Conservation (phyloP, 2,888 invertebrate species). For the Cerceris rybyensis region DNA sequence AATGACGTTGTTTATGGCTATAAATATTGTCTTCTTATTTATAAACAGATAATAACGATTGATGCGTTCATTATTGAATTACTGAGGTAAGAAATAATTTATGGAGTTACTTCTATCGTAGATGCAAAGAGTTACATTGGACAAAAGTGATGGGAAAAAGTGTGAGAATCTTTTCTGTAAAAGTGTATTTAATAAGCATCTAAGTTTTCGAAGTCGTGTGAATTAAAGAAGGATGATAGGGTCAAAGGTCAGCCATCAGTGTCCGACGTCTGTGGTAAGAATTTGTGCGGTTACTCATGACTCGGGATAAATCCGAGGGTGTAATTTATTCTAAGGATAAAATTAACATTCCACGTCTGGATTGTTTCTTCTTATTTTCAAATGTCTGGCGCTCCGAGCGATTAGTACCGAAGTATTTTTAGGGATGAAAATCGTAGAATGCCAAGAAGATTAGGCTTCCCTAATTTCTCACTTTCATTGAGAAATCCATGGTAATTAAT, state of each 20-base stretch:
- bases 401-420: constrained; percentile 1
- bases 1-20: constrained; percentile 16
- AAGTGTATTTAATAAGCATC: background rate
- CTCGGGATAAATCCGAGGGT: constrained; percentile 25
- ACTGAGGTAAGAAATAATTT: background rate
- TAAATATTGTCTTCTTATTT: constrained; percentile 20
- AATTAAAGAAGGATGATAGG: constrained; percentile 46
- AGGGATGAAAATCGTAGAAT: background rate
- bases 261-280: constrained; percentile 23
- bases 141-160: background rate
- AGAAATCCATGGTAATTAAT: background rate
- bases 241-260: constrained; percentile 71
- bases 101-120: background rate
- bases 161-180: background rate
- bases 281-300: constrained; percentile 4
- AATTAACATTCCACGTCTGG: constrained; percentile 69
- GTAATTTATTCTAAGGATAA: constrained; percentile 71
- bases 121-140: no score
- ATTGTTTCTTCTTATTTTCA: background rate
- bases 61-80: background rate
- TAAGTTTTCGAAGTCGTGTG: constrained; percentile 44
- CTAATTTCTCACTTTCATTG: background rate
- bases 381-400: background rate
- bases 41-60: no score
- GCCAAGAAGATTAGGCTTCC: background rate